Base-by-base conservation (phyloP, 1,140 invertebrate species). In the Macrotrachela quadricornifera region DNA sequence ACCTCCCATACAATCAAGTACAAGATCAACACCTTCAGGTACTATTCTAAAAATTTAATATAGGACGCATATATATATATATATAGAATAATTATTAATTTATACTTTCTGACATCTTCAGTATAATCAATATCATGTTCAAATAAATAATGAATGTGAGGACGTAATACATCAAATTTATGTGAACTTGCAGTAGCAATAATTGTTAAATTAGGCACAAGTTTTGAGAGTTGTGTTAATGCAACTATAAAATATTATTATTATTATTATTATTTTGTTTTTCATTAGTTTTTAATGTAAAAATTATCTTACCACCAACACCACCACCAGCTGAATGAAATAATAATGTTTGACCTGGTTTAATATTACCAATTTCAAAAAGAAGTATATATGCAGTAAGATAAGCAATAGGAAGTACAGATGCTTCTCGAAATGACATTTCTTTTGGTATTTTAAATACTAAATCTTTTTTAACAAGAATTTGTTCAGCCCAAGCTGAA, bases 271-370 rank as follows among this genome's bases (percentile, higher is more conserved):
- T 30, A 30, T 30, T 4, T 30, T 8, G n/a, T n/a, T n/a, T n/a
- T n/a, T n/a, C n/a, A n/a, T 30, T 4, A 30, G 8, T 8, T 30
- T 4, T 4, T 30, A 30, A 4, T 4, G 21, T 4, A 30, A 4
- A 30, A 8, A 4, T 30, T 8, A 4, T 30, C 21, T 30, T 30
- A 30, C 21, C 21, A 30, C 85, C 83, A 72, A 88, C 81, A 46
- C 82, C 82, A 56, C 84, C 84, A 42, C 81, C 83, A 59, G 81
- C 81, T 16, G 82, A 85, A 65, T 87, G 83, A 38, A 85, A 73
- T 46, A 88, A 72, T n/a, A 87, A 71, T 56, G 78, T 81, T 68
- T 85, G 84, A 51, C 81, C 82, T 45, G 78, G 74, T 1, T 76
- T 72, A 16, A 87, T 69, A 60, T 78, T 78, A 43, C 78, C 82